Evolutionary conservation across 2,797 vertebrate genomes (phyloP), one percentile per base, ranked within the genome.

Genomic region (Tauraco hartlaubi): DNA sequence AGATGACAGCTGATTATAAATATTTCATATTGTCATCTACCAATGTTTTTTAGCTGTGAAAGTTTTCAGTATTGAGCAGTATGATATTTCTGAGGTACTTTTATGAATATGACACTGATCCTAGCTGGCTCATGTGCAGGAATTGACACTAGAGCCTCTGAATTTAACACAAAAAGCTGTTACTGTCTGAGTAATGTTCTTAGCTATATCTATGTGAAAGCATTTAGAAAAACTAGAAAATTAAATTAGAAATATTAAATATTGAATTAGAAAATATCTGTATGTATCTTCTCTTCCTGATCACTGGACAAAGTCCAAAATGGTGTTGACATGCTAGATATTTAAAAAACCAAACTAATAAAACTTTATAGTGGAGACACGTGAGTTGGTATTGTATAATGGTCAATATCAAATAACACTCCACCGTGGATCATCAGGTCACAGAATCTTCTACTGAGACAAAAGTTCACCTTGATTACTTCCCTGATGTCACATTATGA

Each of bases 1-100:
- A 92, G 64, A 89, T 33, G 91, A 85, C 75, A 92, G 58, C 22
- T 48, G 44, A 87, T 83, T 71, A 82, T 93, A 79, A 96, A 80
- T 93, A 91, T 90, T 96, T 96, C 51, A 89, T 93, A 23, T 49
- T 90, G 35, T 54, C 5, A 9, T 72, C 68, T 88, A 91, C 46
- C 39, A 48, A 46, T 33, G 11, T 8, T 61, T 85, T 79, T 94
- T 74, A 68, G 59, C 43, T 51, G 13, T 59, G 74, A 48, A 75
- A 89, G 1, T 22, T 82, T 46, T 85, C 52, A 51, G 15, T 72
- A 43, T 68, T 77, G 41, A 95, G 12, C 29, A 67, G 4, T 48
- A 49, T 74, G 37, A 2, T 64, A 85, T 83, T 75, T 91, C 23
- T 55, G 37, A 87, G 12, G 17, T 54, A 61, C 35, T 64, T 79